These are phyloP conservation scores for Ptilorrhoa leucosticta DNA, from an alignment of 2,113 vertebrate genomes.

Conservation along the genomic window DNA sequence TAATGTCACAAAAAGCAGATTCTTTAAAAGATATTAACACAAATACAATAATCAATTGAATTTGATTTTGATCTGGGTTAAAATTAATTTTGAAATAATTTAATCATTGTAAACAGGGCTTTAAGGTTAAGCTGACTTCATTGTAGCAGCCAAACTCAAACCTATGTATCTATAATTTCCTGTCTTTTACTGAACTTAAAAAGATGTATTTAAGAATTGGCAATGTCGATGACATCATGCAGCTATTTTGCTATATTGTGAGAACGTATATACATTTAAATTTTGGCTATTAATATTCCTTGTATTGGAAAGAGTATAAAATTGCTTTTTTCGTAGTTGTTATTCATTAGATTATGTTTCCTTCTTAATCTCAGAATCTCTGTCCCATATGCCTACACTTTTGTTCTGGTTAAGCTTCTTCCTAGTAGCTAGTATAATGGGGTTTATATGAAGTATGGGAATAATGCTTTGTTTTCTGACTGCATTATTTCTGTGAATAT, in stretches of 20 bases:
- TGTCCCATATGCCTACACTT: background rate
- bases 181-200: background rate
- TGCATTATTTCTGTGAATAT: background rate
- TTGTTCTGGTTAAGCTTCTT: background rate
- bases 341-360: background rate
- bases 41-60: background rate
- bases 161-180: background rate
- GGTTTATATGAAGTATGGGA: background rate
- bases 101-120: background rate
- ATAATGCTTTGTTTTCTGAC: background rate
- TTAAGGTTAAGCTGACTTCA: background rate
- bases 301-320: background rate
- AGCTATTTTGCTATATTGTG: background rate
- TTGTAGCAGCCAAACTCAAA: background rate
- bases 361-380: background rate
- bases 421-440: no score
- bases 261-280: background rate
- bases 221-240: background rate
- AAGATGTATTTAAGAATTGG: background rate
- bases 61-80: background rate
- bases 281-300: background rate
- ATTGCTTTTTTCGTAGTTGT: background rate
- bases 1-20: background rate
- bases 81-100: background rate
- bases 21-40: background rate